phyloP scores from a whole-genome alignment of 2,888 invertebrate species.

The Bhutanitis thaidina region DNA sequence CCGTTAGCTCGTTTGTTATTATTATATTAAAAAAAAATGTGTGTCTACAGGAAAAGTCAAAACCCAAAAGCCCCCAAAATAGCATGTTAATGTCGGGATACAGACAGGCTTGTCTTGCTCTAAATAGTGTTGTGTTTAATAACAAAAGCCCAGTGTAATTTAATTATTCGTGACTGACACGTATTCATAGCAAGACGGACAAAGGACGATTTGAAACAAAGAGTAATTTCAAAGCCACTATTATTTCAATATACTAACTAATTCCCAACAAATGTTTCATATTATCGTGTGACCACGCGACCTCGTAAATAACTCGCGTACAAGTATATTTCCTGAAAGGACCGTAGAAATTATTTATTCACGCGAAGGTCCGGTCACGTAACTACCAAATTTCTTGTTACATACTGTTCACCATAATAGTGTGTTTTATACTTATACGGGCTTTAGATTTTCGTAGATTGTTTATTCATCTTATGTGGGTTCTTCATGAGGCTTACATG shows the following conservation, averaged over 20 bases:
- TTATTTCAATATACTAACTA: constrained; percentile 15
- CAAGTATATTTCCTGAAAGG: constrained; percentile 76
- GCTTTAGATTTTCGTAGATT: background rate
- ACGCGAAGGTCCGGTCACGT: constrained; percentile 69
- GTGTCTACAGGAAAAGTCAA: too few species aligned
- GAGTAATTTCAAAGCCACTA: constrained; percentile 10
- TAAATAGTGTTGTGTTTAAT: background rate
- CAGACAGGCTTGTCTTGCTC: background rate
- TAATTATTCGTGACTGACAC: constrained; percentile 8
- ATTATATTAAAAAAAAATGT: too few species aligned
- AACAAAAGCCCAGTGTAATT: constrained; percentile 10
- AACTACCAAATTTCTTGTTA: constrained; percentile 31
- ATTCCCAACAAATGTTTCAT: constrained; percentile 28
- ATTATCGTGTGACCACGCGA: constrained; percentile 53
- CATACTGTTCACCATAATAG: background rate
- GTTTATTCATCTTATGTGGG: too few species aligned
- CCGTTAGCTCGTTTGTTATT: too few species aligned
- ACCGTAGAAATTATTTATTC: constrained; percentile 73
- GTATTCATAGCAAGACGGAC: constrained; percentile 4
- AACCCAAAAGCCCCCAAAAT: background rate
- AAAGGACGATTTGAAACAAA: constrained; percentile 8
- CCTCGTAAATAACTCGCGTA: constrained; percentile 48
- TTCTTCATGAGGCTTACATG: too few species aligned
- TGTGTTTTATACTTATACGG: background rate
- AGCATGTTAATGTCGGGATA: background rate